These are phyloP conservation scores for Cantharis flavilabris DNA, from an alignment of 2,888 invertebrate genomes.

Conservation along the genomic window DNA sequence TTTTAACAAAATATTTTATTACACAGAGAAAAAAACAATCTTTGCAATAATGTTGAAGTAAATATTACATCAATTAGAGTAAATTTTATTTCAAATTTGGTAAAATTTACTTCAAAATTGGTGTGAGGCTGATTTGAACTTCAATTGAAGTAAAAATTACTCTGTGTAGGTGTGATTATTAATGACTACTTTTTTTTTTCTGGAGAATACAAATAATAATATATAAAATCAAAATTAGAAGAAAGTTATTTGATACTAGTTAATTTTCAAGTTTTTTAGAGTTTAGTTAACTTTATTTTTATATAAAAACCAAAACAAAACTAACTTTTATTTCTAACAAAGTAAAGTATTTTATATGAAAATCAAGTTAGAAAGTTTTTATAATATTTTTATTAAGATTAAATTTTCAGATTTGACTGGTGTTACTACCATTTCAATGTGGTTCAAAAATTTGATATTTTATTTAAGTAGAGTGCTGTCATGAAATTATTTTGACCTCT, in stretches of 20 bases:
- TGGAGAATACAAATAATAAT: too few species aligned
- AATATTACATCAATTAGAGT: too few species aligned
- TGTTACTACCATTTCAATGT: background rate
- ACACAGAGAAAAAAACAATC: too few species aligned
- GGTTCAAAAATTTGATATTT: background rate
- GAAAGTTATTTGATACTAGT: background rate
- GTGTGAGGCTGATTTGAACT: too few species aligned
- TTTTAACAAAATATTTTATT: too few species aligned
- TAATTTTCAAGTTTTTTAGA: background rate
- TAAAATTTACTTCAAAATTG: too few species aligned
- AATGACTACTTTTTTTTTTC: too few species aligned
- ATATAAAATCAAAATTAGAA: background rate
- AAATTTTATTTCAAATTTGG: too few species aligned
- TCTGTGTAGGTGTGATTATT: too few species aligned
- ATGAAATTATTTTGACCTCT: too few species aligned
- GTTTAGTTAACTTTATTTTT: background rate
- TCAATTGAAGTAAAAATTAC: too few species aligned
- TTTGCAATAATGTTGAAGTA: too few species aligned
- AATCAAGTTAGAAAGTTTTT: background rate
- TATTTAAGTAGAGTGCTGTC: background rate
- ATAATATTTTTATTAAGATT: background rate
- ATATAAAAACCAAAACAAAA: background rate
- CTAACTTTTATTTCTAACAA: background rate
- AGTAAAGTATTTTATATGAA: background rate
- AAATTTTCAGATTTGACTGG: background rate